These are phyloP conservation scores for Eubasilissa regina DNA, from an alignment of 1,140 invertebrate genomes.

Conservation along the genomic window DNA sequence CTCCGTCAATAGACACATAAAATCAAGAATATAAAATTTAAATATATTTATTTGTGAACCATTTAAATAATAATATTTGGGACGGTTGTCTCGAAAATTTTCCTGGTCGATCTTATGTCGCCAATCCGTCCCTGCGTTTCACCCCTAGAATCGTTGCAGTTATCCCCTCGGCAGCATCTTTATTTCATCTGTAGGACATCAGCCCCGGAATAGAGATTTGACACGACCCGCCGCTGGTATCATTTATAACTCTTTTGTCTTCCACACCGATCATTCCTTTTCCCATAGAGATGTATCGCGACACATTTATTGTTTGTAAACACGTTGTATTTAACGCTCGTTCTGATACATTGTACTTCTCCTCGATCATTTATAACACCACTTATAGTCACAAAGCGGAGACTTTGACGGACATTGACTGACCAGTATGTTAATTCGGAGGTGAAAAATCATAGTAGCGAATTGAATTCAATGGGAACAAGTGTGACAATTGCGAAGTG, in stretches of 20 bases:
- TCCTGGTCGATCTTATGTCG: too few relatives aligned
- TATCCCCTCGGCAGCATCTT: slow-evolving; percentile 25
- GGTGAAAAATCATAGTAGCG: slow-evolving; percentile 57
- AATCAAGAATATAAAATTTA: too few relatives aligned
- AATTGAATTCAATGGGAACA: slow-evolving; percentile 49
- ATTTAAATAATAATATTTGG: too few relatives aligned
- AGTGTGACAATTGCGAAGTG: slow-evolving; percentile 54
- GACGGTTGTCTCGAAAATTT: too few relatives aligned
- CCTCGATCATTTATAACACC: slow-evolving; percentile 26
- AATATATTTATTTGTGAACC: too few relatives aligned
- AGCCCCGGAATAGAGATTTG: slow-evolving; percentile 48
- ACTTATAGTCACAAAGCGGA: slow-evolving; percentile 35
- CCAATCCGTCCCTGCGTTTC: too few relatives aligned
- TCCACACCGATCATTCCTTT: slow-evolving; percentile 38
- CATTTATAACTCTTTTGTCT: slow-evolving; percentile 59
- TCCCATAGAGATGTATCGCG: slow-evolving; percentile 48
- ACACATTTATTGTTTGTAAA: slow-evolving; percentile 48
- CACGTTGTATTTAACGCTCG: slow-evolving; percentile 49
- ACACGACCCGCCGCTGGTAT: slow-evolving; percentile 50
- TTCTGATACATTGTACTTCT: slow-evolving; percentile 28
- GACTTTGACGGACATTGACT: slow-evolving; percentile 36
- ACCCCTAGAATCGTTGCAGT: slow-evolving; percentile 14
- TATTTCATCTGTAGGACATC: slow-evolving; percentile 22
- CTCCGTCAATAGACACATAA: too few relatives aligned
- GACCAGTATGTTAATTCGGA: slow-evolving; percentile 55